Evolutionary conservation across 2,797 vertebrate species (phyloP).

Genomic region (Pampus argenteus): DNA sequence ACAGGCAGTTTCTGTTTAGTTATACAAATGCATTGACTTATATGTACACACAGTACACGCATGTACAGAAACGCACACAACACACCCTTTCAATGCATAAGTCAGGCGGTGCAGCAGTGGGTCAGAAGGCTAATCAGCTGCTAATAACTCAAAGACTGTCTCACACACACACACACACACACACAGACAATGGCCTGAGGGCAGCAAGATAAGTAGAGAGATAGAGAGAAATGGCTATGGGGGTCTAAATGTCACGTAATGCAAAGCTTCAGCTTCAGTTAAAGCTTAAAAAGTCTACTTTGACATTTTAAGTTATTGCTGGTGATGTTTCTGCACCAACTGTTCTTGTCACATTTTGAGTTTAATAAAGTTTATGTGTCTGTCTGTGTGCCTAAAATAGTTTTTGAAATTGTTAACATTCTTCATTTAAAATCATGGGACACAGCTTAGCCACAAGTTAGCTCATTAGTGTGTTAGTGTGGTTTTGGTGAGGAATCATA

Average conservation of each 20-base stretch:
- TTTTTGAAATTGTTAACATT: conserved; percentile 14
- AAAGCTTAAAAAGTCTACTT: conserved; percentile 12
- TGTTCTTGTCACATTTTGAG: conserved; percentile 2
- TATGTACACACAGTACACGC: background rate
- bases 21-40: background rate
- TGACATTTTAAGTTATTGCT: conserved; percentile 32
- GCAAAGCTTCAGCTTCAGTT: conserved; percentile 36
- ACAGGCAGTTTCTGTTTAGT: conserved; percentile 23
- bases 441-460: background rate
- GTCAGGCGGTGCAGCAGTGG: conserved; percentile 12
- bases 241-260: conserved; percentile 51
- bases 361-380: conserved; percentile 10
- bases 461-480: conserved; percentile 32
- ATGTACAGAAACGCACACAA: background rate
- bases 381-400: background rate
- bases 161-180: conserved; percentile 8
- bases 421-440: conserved; percentile 23
- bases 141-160: conserved; percentile 37
- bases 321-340: background rate
- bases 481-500: conserved; percentile 18
- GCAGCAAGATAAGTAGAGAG: conserved; percentile 31
- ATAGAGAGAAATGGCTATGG: conserved; percentile 39
- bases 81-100: conserved; percentile 3
- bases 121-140: conserved; percentile 49
- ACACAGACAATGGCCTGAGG: conserved; percentile 3